Conservation (phyloP, 2,888 invertebrate genomes). For the Ornithoptera alexandrae region DNA sequence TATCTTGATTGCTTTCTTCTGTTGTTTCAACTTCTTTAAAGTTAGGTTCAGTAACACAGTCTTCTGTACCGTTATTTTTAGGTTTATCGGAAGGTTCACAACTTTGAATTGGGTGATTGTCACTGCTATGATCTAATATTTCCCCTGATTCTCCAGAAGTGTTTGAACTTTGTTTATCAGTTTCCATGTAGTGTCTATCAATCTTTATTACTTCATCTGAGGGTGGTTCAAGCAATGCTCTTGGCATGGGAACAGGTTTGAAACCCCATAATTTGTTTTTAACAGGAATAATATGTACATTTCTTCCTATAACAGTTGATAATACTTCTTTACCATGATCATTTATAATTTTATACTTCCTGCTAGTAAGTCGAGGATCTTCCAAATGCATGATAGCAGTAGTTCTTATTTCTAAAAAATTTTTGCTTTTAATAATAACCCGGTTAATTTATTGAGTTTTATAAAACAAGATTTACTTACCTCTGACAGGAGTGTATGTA, state of each 20-base stretch:
- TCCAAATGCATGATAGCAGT: slow-evolving; percentile 49
- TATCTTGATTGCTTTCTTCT: not conserved
- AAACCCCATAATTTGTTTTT: slow-evolving; percentile 47
- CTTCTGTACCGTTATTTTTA: slow-evolving; percentile 11
- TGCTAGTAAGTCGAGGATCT: slow-evolving; percentile 60
- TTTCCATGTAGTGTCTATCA: slow-evolving; percentile 41
- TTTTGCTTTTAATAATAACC: not conserved
- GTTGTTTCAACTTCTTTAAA: not conserved
- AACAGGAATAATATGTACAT: slow-evolving; percentile 49
- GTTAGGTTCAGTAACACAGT: not conserved
- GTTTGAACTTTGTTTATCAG: slow-evolving; percentile 45
- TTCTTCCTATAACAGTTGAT: slow-evolving; percentile 43
- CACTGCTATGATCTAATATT: slow-evolving; percentile 32
- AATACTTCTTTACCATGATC: slow-evolving; percentile 45
- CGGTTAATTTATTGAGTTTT: not conserved
- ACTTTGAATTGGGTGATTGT: slow-evolving; percentile 28
- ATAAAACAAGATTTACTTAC: slow-evolving; percentile 38
- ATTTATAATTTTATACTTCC: slow-evolving; percentile 49
- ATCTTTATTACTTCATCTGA: slow-evolving; percentile 32
- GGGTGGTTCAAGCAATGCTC: slow-evolving; percentile 40
- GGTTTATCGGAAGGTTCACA: slow-evolving; percentile 5
- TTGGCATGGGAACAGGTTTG: slow-evolving; percentile 45
- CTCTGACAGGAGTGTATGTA: slow-evolving; percentile 44
- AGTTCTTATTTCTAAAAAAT: slow-evolving; percentile 58
- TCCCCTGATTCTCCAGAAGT: slow-evolving; percentile 51